Evolutionary conservation across 2,797 vertebrate species (phyloP), one percentile per base, ranked within the genome.

Genomic region (Pachyuromys duprasi): DNA sequence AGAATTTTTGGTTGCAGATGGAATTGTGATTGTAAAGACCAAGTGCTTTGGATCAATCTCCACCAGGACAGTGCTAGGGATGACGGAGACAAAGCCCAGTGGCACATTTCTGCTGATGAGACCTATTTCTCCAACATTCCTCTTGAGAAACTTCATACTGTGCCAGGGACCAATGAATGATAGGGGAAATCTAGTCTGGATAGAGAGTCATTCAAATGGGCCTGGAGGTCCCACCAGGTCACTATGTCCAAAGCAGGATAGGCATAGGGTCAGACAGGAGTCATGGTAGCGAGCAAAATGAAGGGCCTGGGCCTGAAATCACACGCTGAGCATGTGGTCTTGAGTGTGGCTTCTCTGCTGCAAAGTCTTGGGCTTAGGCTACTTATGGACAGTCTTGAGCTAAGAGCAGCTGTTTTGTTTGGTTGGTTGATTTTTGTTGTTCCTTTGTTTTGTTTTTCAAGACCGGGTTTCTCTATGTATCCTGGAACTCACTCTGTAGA

Each of bases 81-180:
- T 0, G 24, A 9, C 0, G 31, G n/a, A 49, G 45, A 26, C 20
- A 33, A 17, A n/a, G 42, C 5, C 45, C 2, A 9, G 20, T 0
- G 5, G 6, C 0, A 20, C 4, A 0, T 55, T 70, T 39, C 17
- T 2, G 3, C 0, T 0, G 86, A 17, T 13, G 28, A 33, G 57
- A n/a, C 74, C 20, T 57, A 18, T 15, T 57, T 57, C 55, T 57
- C 55, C 14, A 57, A 17, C 17, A 57, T 18, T 57, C 55, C 55
- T 57, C 55, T 57, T 57, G 55, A 18, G 55, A 57, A 39, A 13
- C 31, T 20, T 82, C 74, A 31, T 39, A 79, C 18, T 1, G 4
- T 1, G n/a, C 20, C 5, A 53, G 28, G 13, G 9, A 28, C 33
- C 6, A 2, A 8, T 26, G 42, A 65, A 55, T 0, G 14, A 18